Conservation (phyloP, 2,888 invertebrate species). For the Scaptomyza parva region DNA sequence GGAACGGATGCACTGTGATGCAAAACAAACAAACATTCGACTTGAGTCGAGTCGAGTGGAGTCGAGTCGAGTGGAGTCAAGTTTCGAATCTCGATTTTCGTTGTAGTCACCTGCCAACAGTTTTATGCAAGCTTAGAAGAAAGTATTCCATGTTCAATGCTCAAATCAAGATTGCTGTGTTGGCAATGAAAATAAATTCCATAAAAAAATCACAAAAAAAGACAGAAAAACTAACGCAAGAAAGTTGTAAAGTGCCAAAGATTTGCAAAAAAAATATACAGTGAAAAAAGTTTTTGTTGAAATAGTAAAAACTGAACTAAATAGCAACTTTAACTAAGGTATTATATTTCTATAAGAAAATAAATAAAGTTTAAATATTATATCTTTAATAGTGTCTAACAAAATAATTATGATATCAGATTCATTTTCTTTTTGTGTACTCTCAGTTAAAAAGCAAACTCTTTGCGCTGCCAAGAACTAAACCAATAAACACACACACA, state of each 20-base stretch:
- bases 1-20: slow-evolving; percentile 8
- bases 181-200: slow-evolving; percentile 65
- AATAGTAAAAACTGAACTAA: no score
- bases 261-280: slow-evolving; percentile 48
- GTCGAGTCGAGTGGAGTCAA: not conserved
- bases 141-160: not conserved
- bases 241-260: slow-evolving; percentile 59
- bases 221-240: slow-evolving; percentile 24
- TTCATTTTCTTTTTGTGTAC: slow-evolving; percentile 12
- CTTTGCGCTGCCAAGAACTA: slow-evolving; percentile 3
- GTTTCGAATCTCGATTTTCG: slow-evolving; percentile 4
- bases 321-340: no score
- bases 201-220: no score
- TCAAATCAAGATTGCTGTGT: slow-evolving; percentile 38
- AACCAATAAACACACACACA: slow-evolving; percentile 20
- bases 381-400: no score
- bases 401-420: no score
- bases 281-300: not conserved
- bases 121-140: slow-evolving; percentile 11
- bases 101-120: slow-evolving; percentile 62
- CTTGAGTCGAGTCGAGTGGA: not conserved
- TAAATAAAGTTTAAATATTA: no score
- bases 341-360: no score
- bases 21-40: slow-evolving; percentile 45
- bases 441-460: slow-evolving; percentile 32